Evolutionary conservation across 2,113 vertebrate genomes (phyloP), one percentile per base, ranked within the genome.

Genomic region (Cepphus grylle): DNA sequence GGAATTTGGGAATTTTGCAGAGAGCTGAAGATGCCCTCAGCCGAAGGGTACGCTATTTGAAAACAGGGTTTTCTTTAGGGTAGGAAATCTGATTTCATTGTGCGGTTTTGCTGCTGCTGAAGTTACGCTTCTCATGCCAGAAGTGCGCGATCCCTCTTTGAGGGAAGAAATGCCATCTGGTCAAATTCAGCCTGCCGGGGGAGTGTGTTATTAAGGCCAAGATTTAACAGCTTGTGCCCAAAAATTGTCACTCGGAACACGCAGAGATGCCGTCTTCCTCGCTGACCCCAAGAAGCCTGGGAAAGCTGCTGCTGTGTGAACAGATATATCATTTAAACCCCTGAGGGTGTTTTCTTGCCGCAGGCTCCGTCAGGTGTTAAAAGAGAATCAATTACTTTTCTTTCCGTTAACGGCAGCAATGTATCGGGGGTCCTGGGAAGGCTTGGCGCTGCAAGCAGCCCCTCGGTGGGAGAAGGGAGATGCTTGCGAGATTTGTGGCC

Each of bases 241-340:
- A 9, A 52, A n/a, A 20, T 26, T 36, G 12, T 38, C 50, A 8
- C 42, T 55, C 6, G 1, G 59, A 53, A 11, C 38, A 27, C 26
- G 8, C 0, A 29, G 42, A 20, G 63, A 27, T 1, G 2, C 36
- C 14, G 27, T 18, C 20, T 43, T 77, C 26, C 47, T 67, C 6
- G 3, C 66, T 36, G 52, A 8, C 40, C 81, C 20, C 73, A 5
- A n/a, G 45, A 52, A 36, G 18, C 6, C 36, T 52, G 36, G 36
- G 30, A 49, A 74, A 50, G 49, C 45, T 40, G 72, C 59, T 70
- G 45, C 40, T 43, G 12, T 5, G 11, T 30, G 58, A 71, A 38
- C 40, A 47, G 38, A n/a, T 17, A 10, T 0, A 20, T 77, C 53
- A 9, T 45, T 36, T 52, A 49, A 85, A 9, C 32, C 38, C 38